These are phyloP conservation scores for Scrobipalpa costella DNA, from an alignment of 2,888 invertebrate species.

Conservation along the genomic window DNA sequence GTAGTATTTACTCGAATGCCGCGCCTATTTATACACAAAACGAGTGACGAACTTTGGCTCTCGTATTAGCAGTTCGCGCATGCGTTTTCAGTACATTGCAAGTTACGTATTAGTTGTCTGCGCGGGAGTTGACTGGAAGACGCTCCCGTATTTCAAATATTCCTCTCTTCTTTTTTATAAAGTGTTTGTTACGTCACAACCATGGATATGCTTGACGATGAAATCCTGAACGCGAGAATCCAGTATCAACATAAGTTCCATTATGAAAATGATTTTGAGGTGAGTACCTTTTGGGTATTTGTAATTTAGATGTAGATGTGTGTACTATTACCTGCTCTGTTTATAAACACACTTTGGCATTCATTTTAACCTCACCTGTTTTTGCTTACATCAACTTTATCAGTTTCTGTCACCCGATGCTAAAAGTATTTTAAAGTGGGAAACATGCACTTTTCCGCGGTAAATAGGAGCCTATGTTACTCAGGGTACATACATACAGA, in stretches of 20 bases:
- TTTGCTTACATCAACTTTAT: too few relatives aligned
- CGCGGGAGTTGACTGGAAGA: background rate
- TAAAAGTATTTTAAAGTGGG: too few relatives aligned
- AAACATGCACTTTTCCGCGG: too few relatives aligned
- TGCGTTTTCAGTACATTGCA: slow-evolving; percentile 15
- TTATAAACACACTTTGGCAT: too few relatives aligned
- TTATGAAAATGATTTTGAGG: slow-evolving; percentile 8
- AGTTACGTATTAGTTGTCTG: background rate
- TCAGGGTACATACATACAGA: too few relatives aligned
- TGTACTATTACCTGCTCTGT: background rate
- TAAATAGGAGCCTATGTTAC: too few relatives aligned
- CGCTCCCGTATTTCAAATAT: background rate
- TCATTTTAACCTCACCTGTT: too few relatives aligned
- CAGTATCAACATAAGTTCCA: slow-evolving; percentile 5
- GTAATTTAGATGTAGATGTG: background rate
- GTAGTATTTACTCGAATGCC: slow-evolving; percentile 60
- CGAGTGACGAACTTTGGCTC: slow-evolving; percentile 59
- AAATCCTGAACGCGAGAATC: background rate
- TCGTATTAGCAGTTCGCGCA: slow-evolving; percentile 31
- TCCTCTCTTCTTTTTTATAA: background rate
- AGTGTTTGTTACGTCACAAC: background rate
- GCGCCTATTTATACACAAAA: slow-evolving; percentile 68
- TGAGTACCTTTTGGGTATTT: background rate
- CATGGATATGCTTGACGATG: background rate
- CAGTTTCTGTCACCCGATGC: too few relatives aligned